Evolutionary conservation across 2,797 vertebrate genomes (phyloP), one percentile per base, ranked within the genome.

Genomic region (Gymnothorax javanicus): DNA sequence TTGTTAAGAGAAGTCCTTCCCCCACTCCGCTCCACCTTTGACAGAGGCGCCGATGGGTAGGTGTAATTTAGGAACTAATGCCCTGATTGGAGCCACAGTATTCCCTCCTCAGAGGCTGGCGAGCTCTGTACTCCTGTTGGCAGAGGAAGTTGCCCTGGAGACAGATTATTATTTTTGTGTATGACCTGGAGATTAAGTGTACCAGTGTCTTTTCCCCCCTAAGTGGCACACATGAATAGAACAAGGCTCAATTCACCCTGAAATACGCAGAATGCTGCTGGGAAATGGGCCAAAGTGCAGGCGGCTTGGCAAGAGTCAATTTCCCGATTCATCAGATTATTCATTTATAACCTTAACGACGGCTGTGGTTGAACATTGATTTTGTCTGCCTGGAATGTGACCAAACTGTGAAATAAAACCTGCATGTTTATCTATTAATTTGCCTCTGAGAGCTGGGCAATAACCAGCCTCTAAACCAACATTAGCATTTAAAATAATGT

Each of bases 121-220:
- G 7, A 23, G 75, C 75, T 23, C 50, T 2, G 2, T 11, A 4
- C 50, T 17, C 75, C 75, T 52, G 50, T 79, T 20, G 23, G 75
- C 77, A 54, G 50, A 17, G 8, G 20, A 17, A 54, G 77, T 81
- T 81, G 54, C 77, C 77, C 77, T 81, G 77, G 77, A 56, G 77
- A 81, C 77, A 43, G 77, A 13, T 81, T n/a, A 81, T 81, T 81
- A 81, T 81, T 81, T 81, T 23, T n/a, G 77, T 52, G 43, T 6
- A 3, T n/a, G 50, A 77, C 77, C 15, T 56, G 50, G 77, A 81
- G 77, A 54, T 81, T 81, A 81, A n/a, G 50, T 81, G 77, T 81
- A 54, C 77, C 52, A 8, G 77, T 52, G 50, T 81, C 20, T 23
- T 81, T 81, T 81, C 50, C 1, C 11, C 8, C 77, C 7, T n/a